Base-by-base conservation (phyloP, 2,888 invertebrate species). In the Lissocephala sabroskyi region DNA sequence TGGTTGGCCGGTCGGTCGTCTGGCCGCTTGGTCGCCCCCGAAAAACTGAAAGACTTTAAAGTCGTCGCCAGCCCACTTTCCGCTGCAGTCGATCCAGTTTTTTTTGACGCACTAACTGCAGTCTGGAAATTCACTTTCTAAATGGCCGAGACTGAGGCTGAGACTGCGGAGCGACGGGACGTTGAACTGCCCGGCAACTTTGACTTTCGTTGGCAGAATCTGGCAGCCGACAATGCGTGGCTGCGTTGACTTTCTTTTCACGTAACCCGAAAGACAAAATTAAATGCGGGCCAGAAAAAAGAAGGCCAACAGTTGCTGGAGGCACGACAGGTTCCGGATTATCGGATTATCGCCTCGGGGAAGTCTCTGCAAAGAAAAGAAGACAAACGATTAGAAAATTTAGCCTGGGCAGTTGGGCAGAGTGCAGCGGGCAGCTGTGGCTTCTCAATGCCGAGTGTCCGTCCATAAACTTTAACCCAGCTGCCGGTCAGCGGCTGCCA, bases 201-300 rank as follows among this genome's bases (percentile, higher is more conserved):
- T 73, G 71, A 73, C 71, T 73, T 73, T 73, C 71, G 66, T 66
- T 62, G 73, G 7, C 71, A 73, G 71, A 73, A 73, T 71, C 71
- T 75, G 68, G 73, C 73, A 35, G n/a, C 23, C 7, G 23, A 74
- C 75, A 71, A n/a, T n/a, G n/a, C n/a, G n/a, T n/a, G n/a, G n/a
- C n/a, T 71, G 60, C 71, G 70, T 66, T 73, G 70, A 76, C 73
- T 76, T 76, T 73, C 76, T 73, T 73, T 73, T 71, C 75, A 71
- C 68, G 68, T 71, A 71, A 75, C 54, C 56, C 41, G 55, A 52
- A 62, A n/a, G n/a, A n/a, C n/a, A n/a, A n/a, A 70, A 71, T 68
- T 62, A 65, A 71, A 63, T 74, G 59, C 65, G 67, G 71, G 56
- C 56, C 48, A 57, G 68, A 47, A 63, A 54, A 59, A 57, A 54